Base-by-base conservation (phyloP, 2,888 invertebrate genomes). In the Mythimna pallens region DNA sequence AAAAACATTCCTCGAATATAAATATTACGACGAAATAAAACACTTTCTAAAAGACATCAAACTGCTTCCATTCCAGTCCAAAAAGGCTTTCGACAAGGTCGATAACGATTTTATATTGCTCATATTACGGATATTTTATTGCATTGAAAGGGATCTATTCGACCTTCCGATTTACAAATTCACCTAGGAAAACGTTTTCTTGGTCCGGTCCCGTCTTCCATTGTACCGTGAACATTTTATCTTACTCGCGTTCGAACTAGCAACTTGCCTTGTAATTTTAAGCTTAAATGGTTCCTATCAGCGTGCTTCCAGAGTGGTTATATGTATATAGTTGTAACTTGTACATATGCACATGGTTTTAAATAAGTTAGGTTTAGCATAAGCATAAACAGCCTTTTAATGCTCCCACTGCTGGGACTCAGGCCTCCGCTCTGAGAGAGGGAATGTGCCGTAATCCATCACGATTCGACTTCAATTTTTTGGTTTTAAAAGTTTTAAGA, bases 201-300 rank as follows among this genome's bases (percentile, higher is more conserved):
- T 65, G 77, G 72, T 59, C 68, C 77, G 55, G 55, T 63, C 64
- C 66, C 70, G 25, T 62, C 72, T 75, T 54, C 58, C 67, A 78
- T 84, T 79, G 77, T 82, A 83, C 75, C 79, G 75, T 83, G 66
- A 79, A 81, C 73, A 78, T 77, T 86, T 81, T 83, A 81, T 84
- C 65, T 73, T 73, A 10, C 63, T 58, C 34, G 43, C 34, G 36
- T 76, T 61, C 54, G 22, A 59, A 52, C 54, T 22, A 65, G 43
- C 52, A 57, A 52, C 55, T 25, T 61, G n/a, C 9, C 55, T 62
- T 50, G 40, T 68, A 54, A 68, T 79, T 80, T 69, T 63, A 50
- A 61, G 62, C 22, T 17, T 74, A 72, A 36, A n/a, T 17, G 12
- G 12, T 30, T n/a, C 10, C 25, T 63, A 58, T 62, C 34, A 47